Percentiles rank a stretch among this genome's conserved stretches.
Conservation (phyloP, 2,888 invertebrate genomes). For the Scrobipalpa atriplicella region DNA sequence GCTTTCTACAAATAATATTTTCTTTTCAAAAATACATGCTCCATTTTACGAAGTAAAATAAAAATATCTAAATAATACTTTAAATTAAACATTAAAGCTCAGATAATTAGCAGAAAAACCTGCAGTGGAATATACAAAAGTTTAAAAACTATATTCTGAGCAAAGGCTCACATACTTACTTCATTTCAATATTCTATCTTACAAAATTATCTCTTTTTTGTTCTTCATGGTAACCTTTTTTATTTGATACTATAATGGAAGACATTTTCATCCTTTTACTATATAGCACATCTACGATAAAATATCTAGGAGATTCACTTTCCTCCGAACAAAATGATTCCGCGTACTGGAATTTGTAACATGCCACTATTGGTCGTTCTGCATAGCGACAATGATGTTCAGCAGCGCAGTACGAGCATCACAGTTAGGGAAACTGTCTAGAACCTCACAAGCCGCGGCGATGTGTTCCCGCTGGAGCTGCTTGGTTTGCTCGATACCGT, state of each 20-base stretch:
- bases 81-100: constrained; percentile 7
- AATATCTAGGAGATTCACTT: background rate
- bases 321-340: background rate
- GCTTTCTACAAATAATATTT: too few species aligned
- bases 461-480: constrained; percentile 89
- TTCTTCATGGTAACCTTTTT: background rate
- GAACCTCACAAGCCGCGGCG: constrained; percentile 87
- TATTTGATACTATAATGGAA: background rate
- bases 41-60: background rate
- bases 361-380: constrained; percentile 71
- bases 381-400: constrained; percentile 94
- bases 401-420: constrained; percentile 93
- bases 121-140: background rate
- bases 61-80: background rate
- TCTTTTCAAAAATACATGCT: background rate
- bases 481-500: constrained; percentile 88
- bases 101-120: background rate
- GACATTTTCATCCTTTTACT: background rate
- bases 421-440: constrained; percentile 89
- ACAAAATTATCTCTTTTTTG: too few species aligned
- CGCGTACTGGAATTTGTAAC: too few species aligned
- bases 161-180: too few species aligned
- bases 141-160: too few species aligned
- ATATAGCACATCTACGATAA: too few species aligned
- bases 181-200: too few species aligned